Evolutionary conservation across 2,113 vertebrate species (phyloP).

Genomic region (Piprites chloris): DNA sequence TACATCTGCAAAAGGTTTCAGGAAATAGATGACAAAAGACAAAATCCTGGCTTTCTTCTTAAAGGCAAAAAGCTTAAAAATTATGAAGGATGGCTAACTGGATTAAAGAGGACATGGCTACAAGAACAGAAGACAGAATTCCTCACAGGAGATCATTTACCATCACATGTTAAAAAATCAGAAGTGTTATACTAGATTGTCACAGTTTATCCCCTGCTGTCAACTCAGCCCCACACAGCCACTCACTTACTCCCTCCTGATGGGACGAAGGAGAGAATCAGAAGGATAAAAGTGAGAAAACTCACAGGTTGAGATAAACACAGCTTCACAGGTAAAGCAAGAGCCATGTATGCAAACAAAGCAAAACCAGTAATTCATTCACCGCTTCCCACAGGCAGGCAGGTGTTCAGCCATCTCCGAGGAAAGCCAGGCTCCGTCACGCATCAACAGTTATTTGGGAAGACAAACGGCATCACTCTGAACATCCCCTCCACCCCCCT

Average conservation of each 20-base stretch:
- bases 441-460: rapidly evolving
- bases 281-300: background rate
- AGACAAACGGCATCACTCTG: rapidly evolving
- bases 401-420: background rate
- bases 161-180: background rate
- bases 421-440: background rate
- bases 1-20: background rate
- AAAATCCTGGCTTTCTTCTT: background rate
- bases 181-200: background rate
- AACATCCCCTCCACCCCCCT: background rate
- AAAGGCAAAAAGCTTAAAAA: background rate
- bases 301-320: rapidly evolving
- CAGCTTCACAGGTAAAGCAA: background rate
- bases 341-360: background rate
- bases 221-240: background rate
- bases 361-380: background rate
- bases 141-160: background rate
- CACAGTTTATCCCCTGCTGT: background rate
- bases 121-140: background rate
- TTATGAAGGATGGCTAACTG: background rate
- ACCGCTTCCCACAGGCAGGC: background rate
- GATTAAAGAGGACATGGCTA: background rate
- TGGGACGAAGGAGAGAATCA: background rate
- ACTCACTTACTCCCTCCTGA: rapidly evolving
- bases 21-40: background rate